These are phyloP conservation scores for Stercorarius parasiticus DNA, from an alignment of 2,113 vertebrate species.

Conservation along the genomic window DNA sequence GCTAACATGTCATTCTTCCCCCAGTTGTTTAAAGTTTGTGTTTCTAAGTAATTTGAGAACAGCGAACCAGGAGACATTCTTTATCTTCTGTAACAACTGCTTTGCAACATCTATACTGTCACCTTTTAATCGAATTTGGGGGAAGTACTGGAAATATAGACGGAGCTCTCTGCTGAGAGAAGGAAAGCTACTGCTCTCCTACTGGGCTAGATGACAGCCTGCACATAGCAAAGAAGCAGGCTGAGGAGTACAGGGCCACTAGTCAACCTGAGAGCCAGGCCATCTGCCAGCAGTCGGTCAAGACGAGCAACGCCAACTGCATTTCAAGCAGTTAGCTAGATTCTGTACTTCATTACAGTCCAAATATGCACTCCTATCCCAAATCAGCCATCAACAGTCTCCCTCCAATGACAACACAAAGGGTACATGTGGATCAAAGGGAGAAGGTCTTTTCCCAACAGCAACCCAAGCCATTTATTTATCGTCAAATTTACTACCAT, in stretches of 20 bases:
- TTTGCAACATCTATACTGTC: neutral
- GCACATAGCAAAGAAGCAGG: neutral
- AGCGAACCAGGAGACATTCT: neutral
- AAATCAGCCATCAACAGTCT: fast-evolving
- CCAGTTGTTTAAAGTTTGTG: neutral
- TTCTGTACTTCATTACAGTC: neutral
- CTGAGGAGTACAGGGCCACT: neutral
- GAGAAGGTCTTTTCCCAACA: neutral
- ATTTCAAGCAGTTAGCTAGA: neutral
- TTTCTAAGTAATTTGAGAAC: neutral
- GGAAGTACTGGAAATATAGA: neutral
- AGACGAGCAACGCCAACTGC: neutral
- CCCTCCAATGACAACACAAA: neutral
- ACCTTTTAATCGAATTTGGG: neutral
- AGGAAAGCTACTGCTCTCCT: neutral
- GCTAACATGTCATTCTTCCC: neutral
- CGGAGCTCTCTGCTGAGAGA: neutral
- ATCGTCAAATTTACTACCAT: neutral
- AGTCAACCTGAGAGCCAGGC: conserved; percentile 23
- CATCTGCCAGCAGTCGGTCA: conserved; percentile 44
- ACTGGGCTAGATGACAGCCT: neutral
- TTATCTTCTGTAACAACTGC: neutral
- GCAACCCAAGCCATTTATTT: neutral
- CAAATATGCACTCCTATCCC: neutral
- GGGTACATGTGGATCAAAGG: neutral